Evolutionary conservation across 2,113 vertebrate species (phyloP), one percentile per base, ranked within the genome.

Genomic region (Centrocercus urophasianus): DNA sequence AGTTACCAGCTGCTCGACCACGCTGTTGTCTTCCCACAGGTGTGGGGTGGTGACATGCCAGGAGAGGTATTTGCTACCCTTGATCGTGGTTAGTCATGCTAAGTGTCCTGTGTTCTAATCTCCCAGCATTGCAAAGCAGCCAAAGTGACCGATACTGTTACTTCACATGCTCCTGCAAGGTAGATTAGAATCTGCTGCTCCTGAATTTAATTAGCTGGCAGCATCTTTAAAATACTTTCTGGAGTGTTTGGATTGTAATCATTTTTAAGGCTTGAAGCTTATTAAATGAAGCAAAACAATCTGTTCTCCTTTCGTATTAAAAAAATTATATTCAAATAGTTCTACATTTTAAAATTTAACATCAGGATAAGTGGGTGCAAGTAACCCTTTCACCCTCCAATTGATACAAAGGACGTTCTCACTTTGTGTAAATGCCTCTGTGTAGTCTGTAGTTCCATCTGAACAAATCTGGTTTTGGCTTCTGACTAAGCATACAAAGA

Each of bases 271-370:
- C n/a, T 73, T 72, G 75, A 89, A 32, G 43, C 8, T 74, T 71
- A 30, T 42, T 60, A 56, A 84, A 64, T 48, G 54, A 70, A 83
- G 32, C 20, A 38, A 77, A 85, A 45, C 28, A 28, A 17, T 89
- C 36, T 59, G 56, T 86, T 28, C 60, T 67, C 21, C 24, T 77
- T 81, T 28, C 16, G 5, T 18, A 0, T 80, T 50, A 48, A 66
- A 48, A 63, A 20, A 54, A 88, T 81, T 80, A 88, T 84, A 86
- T 92, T 95, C 48, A 67, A 59, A 64, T 87, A 20, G 7, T 77
- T 82, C 66, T 89, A 67, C 13, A 45, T 92, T 88, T 90, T 94
- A 91, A 79, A 93, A 80, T 18, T 78, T 89, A 77, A 34, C 92
- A 69, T 36, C 43, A 65, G 17, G 61, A 47, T 84, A 95, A 90